Base-by-base conservation (phyloP, 1,140 invertebrate species). In the Magallana gigas region DNA sequence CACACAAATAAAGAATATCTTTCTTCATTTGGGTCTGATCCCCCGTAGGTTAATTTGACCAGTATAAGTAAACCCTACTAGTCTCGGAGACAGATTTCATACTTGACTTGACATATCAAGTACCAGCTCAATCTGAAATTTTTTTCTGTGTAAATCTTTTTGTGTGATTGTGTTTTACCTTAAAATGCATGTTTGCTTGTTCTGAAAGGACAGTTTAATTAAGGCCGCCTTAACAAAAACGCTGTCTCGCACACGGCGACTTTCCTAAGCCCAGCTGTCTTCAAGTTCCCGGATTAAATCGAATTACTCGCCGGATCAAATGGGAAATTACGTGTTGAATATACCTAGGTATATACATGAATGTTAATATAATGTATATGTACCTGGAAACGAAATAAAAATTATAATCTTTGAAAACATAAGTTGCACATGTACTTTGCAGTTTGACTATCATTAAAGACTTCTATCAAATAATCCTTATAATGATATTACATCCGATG, bases 131-230 rank as follows among this genome's bases (percentile, higher is more conserved):
- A 76, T 29, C 23, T 76, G 14, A 76, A 18, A 4, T 48, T 48
- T 76, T 76, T 76, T 48, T 48, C 36, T 48, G 36, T 76, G 68
- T 76, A 76, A 76, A 36, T 29, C 68, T 76, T 76, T 76, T 76
- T 76, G 68, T 76, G 68, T 11, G 23, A 12, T 23, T 76, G 68
- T 76, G 68, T 76, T 76, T 76, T 76, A 76, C 68, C 68, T 76
- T 76, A 76, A 76, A 76, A 76, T 76, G 68, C 68, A 76, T 76
- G 68, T 76, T 76, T 76, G 23, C 18, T 76, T 76, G 68, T 76
- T 76, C 68, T 68, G 64, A 68, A 68, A 9, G 64, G 64, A 68
- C 64, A 68, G 64, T 68, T 23, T 76, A 76, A 76, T 76, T 76
- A 76, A 76, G 68, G 68, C 68, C 68, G 68, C 12, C 68, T 76